Percentiles rank a stretch among this genome's conserved stretches.
phyloP scores from a whole-genome alignment of 2,797 vertebrate genomes.

The Tauraco hartlaubi region DNA sequence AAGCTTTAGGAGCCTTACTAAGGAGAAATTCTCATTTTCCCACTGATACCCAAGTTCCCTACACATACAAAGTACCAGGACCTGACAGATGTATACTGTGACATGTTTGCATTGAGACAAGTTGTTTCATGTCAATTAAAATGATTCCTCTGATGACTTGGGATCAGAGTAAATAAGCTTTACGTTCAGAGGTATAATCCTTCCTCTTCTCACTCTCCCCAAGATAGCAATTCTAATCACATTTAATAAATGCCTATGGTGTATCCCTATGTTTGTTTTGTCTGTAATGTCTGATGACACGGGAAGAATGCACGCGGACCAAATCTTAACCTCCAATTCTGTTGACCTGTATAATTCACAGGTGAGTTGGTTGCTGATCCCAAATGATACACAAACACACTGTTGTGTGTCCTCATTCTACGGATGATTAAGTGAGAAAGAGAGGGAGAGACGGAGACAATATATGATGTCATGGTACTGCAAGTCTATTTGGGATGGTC shows the following conservation, averaged over 20 bases:
- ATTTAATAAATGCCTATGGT: background rate
- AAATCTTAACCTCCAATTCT: constrained; percentile 36
- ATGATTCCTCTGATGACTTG: background rate
- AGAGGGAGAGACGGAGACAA: background rate
- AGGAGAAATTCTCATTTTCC: background rate
- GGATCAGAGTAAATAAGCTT: constrained; percentile 4
- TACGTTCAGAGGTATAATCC: background rate
- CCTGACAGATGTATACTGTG: background rate
- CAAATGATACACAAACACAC: background rate
- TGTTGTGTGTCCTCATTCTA: constrained; percentile 42
- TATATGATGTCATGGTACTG: constrained; percentile 1
- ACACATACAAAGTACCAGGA: background rate
- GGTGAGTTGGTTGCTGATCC: constrained; percentile 48
- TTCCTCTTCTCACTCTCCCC: background rate
- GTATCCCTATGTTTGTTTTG: background rate
- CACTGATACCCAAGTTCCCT: background rate
- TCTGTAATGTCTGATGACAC: constrained; percentile 11
- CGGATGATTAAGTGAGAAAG: constrained; percentile 55
- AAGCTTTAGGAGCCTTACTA: background rate
- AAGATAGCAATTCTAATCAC: background rate
- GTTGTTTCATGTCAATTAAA: background rate
- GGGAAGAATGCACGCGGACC: background rate
- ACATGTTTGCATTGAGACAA: background rate
- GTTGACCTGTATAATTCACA: constrained; percentile 56
- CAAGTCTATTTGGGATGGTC: constrained; percentile 19